Conservation (phyloP, 2,113 vertebrate genomes). For the Apaloderma vittatum region DNA sequence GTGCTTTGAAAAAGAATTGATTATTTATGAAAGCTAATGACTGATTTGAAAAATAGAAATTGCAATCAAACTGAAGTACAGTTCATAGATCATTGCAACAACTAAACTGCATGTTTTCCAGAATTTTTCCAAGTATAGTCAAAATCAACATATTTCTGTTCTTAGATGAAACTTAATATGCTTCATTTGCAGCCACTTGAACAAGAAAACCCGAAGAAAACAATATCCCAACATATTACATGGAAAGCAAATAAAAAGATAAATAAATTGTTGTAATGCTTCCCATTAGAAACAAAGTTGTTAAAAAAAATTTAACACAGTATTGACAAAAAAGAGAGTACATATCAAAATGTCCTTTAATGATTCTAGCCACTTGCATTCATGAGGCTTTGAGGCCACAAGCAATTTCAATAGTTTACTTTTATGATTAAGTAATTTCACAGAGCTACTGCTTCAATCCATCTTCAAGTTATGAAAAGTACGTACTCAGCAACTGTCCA, state of each 20-base stretch:
- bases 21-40: background rate
- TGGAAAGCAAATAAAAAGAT: background rate
- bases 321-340: background rate
- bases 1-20: background rate
- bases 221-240: background rate
- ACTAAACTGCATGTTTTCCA: background rate
- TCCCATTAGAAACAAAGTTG: background rate
- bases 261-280: background rate
- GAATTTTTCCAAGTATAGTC: background rate
- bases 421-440: conserved; percentile 38
- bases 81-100: background rate
- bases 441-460: background rate
- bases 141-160: background rate
- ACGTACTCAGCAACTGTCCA: conserved; percentile 14
- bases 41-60: background rate
- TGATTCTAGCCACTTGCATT: background rate
- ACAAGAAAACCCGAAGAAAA: background rate
- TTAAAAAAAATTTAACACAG: background rate
- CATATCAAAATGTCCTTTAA: background rate
- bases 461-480: conserved; percentile 1
- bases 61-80: background rate
- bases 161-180: background rate
- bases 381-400: background rate
- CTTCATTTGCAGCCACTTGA: background rate
- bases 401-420: background rate